Conservation (phyloP, 2,888 invertebrate species). For the Chesias legatella region DNA sequence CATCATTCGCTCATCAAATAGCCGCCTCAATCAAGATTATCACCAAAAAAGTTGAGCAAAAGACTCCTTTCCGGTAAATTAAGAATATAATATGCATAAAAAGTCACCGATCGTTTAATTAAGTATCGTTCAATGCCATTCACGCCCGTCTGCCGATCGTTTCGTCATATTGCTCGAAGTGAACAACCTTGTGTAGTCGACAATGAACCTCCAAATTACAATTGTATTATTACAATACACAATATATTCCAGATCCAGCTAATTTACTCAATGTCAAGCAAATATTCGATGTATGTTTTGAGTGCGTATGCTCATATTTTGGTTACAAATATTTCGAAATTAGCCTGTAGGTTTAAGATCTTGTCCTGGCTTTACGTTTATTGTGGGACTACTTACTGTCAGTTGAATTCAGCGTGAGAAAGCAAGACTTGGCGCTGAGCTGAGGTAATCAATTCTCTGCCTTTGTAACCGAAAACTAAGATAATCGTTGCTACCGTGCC, state of each 20-base stretch:
- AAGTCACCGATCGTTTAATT: constrained; percentile 25
- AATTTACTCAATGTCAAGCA: too few relatives aligned
- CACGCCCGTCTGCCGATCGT: constrained; percentile 33
- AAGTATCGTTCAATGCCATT: constrained; percentile 35
- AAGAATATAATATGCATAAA: constrained; percentile 16
- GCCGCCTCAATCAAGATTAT: constrained; percentile 1
- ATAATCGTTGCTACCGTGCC: too few relatives aligned
- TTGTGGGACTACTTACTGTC: too few relatives aligned
- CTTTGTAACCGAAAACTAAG: too few relatives aligned
- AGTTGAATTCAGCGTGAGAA: too few relatives aligned
- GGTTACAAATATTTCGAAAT: too few relatives aligned
- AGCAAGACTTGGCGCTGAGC: too few relatives aligned
- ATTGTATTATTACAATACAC: constrained; percentile 43
- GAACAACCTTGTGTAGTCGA: constrained; percentile 46
- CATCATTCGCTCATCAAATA: too few relatives aligned
- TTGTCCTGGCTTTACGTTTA: not conserved
- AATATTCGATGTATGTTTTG: too few relatives aligned
- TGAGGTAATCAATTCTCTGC: too few relatives aligned
- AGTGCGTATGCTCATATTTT: too few relatives aligned
- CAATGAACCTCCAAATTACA: constrained; percentile 45
- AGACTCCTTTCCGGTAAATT: constrained; percentile 24
- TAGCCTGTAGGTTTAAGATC: too few relatives aligned
- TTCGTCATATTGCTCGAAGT: constrained; percentile 37
- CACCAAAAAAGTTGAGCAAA: constrained; percentile 6
- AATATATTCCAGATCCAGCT: constrained; percentile 13